These are phyloP conservation scores for Ctenopoma kingsleyae DNA, from an alignment of 2,797 vertebrate genomes.

Conservation along the genomic window DNA sequence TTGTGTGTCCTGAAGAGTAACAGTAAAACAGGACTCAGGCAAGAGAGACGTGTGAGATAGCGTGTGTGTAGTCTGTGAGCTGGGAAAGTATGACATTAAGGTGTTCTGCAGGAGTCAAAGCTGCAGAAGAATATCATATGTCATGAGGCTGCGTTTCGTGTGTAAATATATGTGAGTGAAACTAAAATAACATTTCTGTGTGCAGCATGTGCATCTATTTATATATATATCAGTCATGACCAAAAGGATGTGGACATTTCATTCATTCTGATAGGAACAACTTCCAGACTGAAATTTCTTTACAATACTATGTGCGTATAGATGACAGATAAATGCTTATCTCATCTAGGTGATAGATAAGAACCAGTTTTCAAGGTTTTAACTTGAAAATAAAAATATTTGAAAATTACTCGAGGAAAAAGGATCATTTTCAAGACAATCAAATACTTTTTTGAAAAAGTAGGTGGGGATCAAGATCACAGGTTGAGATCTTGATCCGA, in stretches of 20 bases:
- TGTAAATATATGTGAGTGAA: conserved; percentile 31
- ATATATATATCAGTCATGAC: background rate
- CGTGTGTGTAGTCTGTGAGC: conserved; percentile 26
- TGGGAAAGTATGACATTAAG: conserved; percentile 27
- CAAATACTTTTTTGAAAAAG: no score
- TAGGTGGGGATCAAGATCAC: no score
- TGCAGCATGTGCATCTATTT: conserved; percentile 17
- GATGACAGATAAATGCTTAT: no score
- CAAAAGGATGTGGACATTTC: background rate
- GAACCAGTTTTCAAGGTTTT: no score
- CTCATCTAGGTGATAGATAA: no score
- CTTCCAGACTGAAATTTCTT: no score
- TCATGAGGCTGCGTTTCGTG: conserved; percentile 38
- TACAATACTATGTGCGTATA: no score
- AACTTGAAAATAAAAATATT: no score
- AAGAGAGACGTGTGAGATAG: conserved; percentile 8
- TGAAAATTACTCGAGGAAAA: no score
- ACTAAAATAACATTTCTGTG: conserved; percentile 32
- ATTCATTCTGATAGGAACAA: background rate
- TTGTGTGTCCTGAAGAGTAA: conserved; percentile 10
- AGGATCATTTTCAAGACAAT: no score
- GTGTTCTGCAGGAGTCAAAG: conserved; percentile 59
- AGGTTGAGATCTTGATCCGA: no score
- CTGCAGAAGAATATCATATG: conserved; percentile 50
- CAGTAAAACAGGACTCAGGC: background rate